Base-by-base conservation (phyloP, 2,888 invertebrate genomes). In the Resseliella maxima region DNA sequence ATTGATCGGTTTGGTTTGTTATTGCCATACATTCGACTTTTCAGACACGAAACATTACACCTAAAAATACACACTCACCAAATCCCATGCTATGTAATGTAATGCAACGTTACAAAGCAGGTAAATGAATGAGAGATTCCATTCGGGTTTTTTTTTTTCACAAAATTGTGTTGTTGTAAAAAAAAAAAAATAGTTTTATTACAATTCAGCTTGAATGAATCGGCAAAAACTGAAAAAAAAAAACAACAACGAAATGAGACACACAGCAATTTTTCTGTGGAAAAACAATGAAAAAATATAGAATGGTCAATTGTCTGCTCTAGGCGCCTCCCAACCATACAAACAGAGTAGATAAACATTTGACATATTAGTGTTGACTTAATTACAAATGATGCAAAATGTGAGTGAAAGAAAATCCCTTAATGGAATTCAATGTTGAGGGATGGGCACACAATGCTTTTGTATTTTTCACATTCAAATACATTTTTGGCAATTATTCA, bases 1-100 rank as follows among this genome's bases (percentile, higher is more conserved):
- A 72, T 72, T 72, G 72, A 72, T 72, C 72, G 72, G 72, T 72
- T 72, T 72, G 72, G 72, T 72, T 72, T 72, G 72, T 72, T 72
- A 72, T 72, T 72, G 31, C 31, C 15, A 31, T 18, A 31, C 31
- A 72, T 72, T 72, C 72, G 72, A 72, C 31, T 72, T n/a, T 72
- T 72, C 72, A 72, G 72, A 72, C 72, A 72, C 72, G 72, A 31
- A 72, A 72, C 72, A 72, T 72, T 72, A 31, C 72, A 72, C 72
- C 72, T 72, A 72, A 72, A 72, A 59, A 41, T 41, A 41, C n/a
- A 59, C 6, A 72, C 27, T 31, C 3, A 59, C 27, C 8, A 72
- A 72, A 72, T 72, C 31, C 72, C 46, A 50, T 50, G 18, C 46
- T 41, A 41, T 41, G 41, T 35, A 72, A n/a, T n/a, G n/a, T n/a